Percentiles rank a stretch among this genome's conserved stretches.
Evolutionary conservation across 2,888 invertebrate species (phyloP).

Genomic region (Trachelus iudaicus): DNA sequence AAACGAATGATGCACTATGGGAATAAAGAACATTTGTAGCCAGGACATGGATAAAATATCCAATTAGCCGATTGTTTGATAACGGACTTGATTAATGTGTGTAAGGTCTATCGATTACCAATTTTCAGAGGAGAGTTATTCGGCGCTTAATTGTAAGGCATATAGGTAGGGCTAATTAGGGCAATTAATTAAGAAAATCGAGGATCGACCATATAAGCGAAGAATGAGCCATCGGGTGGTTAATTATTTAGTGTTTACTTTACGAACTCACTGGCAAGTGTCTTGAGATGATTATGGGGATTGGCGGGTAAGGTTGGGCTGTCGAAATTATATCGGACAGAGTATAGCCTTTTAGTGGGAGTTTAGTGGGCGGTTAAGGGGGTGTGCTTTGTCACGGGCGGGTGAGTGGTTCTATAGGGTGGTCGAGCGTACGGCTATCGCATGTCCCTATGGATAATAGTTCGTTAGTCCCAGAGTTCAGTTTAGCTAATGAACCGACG

Average conservation of each 20-base stretch:
- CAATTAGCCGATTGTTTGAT: constrained; percentile 3
- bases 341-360: not conserved
- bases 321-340: not conserved
- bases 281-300: not conserved
- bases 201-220: not conserved
- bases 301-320: not conserved
- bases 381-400: not conserved
- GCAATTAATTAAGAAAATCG: constrained; percentile 4
- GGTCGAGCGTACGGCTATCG: constrained; percentile 13
- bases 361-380: not conserved
- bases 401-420: not conserved
- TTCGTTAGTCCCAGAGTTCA: constrained; percentile 22
- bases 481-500: constrained; percentile 25
- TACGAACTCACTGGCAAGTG: not conserved
- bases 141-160: not conserved
- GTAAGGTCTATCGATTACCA: constrained; percentile 1
- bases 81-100: constrained; percentile 2
- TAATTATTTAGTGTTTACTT: not conserved
- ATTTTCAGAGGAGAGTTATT: not conserved
- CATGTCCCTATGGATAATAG: constrained; percentile 20
- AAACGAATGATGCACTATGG: not conserved
- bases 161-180: constrained; percentile 1
- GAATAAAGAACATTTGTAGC: not conserved
- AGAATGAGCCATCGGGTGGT: not conserved
- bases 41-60: not conserved